Conservation (phyloP, 2,797 vertebrate genomes). For the Oceanodroma leucorhoa region DNA sequence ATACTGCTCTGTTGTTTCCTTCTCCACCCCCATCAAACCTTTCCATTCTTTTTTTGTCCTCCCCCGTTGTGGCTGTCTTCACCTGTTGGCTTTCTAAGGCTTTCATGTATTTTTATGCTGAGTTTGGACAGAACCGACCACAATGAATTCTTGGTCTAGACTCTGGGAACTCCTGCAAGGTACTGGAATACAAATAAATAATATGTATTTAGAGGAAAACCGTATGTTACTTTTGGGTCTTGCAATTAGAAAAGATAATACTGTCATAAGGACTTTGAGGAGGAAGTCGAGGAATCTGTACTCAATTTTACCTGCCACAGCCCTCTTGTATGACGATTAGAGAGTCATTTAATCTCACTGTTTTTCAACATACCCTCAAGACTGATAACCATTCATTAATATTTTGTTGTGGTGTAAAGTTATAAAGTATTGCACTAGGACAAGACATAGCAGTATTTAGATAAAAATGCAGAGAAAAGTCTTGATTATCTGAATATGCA, state of each 20-base stretch:
- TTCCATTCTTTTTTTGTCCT: neutral
- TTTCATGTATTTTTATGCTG: neutral
- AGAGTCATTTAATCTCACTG: neutral
- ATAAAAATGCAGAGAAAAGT: constrained; percentile 4
- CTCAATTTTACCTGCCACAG: neutral
- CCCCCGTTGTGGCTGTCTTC: neutral
- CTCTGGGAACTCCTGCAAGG: neutral
- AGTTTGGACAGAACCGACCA: neutral
- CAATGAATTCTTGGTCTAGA: neutral
- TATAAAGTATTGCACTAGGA: neutral
- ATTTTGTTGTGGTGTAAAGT: neutral
- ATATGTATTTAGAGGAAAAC: neutral
- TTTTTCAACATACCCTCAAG: neutral
- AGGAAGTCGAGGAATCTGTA: neutral
- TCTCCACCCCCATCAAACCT: neutral
- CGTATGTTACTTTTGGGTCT: neutral
- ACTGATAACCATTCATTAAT: neutral
- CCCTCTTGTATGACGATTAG: neutral
- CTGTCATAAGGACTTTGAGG: neutral
- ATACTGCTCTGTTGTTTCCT: neutral
- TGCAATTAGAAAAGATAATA: neutral
- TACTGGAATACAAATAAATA: neutral
- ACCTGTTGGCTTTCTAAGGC: neutral
- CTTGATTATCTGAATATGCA: neutral
- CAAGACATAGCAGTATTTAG: neutral